Evolutionary conservation across 2,797 vertebrate genomes (phyloP).

Genomic region (Pangasius macronema): DNA sequence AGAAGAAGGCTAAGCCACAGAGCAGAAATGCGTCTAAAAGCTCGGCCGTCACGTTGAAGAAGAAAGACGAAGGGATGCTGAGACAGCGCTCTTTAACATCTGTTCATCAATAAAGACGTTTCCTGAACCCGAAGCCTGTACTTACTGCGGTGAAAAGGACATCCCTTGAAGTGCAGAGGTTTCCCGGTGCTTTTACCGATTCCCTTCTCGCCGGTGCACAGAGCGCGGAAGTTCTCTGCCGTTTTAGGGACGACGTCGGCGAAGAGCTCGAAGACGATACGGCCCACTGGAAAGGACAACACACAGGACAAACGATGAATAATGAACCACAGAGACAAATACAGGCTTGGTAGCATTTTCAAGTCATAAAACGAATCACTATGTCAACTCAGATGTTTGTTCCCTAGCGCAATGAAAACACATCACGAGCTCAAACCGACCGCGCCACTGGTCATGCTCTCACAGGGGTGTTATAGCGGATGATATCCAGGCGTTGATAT

Average conservation of each 20-base stretch:
- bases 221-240: conserved; percentile 92
- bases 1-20: too few species aligned
- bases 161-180: conserved; percentile 94
- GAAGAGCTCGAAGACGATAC: conserved; percentile 91
- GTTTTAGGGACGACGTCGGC: conserved; percentile 92
- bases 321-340: background rate
- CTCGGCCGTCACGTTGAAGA: background rate
- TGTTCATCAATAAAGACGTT: background rate
- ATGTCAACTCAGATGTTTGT: background rate
- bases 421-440: background rate
- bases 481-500: too few species aligned
- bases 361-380: background rate
- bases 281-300: conserved; percentile 74
- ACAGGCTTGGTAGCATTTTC: background rate
- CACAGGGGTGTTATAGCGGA: too few species aligned
- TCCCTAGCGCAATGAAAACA: background rate
- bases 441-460: background rate
- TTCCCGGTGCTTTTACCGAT: conserved; percentile 86
- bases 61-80: background rate
- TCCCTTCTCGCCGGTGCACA: conserved; percentile 96
- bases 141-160: conserved; percentile 95
- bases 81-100: background rate
- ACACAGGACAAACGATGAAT: background rate
- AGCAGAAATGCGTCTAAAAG: background rate
- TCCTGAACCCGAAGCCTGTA: conserved; percentile 13